Evolutionary conservation across 2,888 invertebrate genomes (phyloP).

Genomic region (Agrilus cyanescens): DNA sequence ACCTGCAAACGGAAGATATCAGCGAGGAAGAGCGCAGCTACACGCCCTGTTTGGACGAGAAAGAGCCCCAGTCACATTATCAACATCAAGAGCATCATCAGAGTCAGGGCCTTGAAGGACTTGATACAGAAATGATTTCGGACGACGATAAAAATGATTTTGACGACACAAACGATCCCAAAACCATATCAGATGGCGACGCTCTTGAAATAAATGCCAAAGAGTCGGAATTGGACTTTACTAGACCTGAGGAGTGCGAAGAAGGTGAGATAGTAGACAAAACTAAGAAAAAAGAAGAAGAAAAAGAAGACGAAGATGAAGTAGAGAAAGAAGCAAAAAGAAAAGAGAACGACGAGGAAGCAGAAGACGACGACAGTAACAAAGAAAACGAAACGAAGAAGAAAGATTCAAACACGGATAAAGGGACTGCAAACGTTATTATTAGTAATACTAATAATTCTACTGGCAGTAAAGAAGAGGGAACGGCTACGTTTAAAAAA

Average conservation of each 20-base stretch:
- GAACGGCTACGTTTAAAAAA: slow-evolving; percentile 63
- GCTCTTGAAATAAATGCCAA: slow-evolving; percentile 35
- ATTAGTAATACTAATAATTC: background rate
- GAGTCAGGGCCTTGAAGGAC: slow-evolving; percentile 35
- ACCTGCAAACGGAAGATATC: slow-evolving; percentile 45
- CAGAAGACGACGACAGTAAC: slow-evolving; percentile 37
- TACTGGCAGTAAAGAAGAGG: slow-evolving; percentile 32
- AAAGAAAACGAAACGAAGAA: slow-evolving; percentile 37
- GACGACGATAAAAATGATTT: slow-evolving; percentile 59
- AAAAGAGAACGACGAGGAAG: slow-evolving; percentile 29
- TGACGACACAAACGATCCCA: slow-evolving; percentile 40
- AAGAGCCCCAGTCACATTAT: slow-evolving; percentile 29
- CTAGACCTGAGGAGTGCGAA: slow-evolving; percentile 38
- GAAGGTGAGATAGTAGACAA: slow-evolving; percentile 48
- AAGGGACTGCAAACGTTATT: too few relatives aligned
- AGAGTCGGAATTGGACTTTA: slow-evolving; percentile 36
- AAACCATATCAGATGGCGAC: slow-evolving; percentile 33
- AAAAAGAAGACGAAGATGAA: slow-evolving; percentile 27
- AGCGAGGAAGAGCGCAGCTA: slow-evolving; percentile 59
- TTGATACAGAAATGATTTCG: slow-evolving; percentile 65
- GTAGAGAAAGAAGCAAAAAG: slow-evolving; percentile 34
- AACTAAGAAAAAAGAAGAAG: slow-evolving; percentile 24
- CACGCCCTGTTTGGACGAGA: slow-evolving; percentile 61
- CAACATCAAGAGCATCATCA: slow-evolving; percentile 1
- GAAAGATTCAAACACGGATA: slow-evolving; percentile 26